Evolutionary conservation across 1,140 invertebrate genomes (phyloP).

Genomic region (Zaprionus gabonicus): DNA sequence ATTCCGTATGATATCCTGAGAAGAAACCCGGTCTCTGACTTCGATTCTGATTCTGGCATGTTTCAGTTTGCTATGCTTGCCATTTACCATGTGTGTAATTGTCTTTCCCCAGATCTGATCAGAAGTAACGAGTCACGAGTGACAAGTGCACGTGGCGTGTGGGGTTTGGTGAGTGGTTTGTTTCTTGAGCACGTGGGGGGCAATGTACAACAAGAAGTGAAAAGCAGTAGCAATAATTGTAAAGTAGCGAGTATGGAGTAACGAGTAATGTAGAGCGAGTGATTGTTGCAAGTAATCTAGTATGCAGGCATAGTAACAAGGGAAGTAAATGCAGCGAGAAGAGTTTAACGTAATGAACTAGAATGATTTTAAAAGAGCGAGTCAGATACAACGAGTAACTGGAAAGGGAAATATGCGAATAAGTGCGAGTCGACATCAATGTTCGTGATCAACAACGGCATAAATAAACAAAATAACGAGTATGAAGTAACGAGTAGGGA

Average conservation of each 20-base stretch:
- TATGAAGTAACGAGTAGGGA: no score
- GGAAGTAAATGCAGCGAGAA: no score
- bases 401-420: no score
- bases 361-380: no score
- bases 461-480: no score
- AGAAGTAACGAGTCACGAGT: background rate
- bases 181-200: no score
- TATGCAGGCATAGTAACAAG: no score
- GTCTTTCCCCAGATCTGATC: slow-evolving; percentile 3
- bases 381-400: no score
- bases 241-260: background rate
- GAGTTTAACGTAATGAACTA: no score
- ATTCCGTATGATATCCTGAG: background rate
- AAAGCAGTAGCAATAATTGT: background rate
- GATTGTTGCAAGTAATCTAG: background rate
- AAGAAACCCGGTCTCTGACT: background rate
- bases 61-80: slow-evolving; percentile 15
- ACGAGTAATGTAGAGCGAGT: background rate
- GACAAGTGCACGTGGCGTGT: background rate
- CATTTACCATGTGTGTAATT: slow-evolving; percentile 45
- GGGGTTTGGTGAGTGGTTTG: background rate
- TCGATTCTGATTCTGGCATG: slow-evolving; percentile 7
- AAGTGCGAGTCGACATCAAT: no score
- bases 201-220: background rate
- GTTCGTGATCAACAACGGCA: no score